phyloP scores from a whole-genome alignment of 2,113 vertebrate genomes.

The Polypterus bichir region DNA sequence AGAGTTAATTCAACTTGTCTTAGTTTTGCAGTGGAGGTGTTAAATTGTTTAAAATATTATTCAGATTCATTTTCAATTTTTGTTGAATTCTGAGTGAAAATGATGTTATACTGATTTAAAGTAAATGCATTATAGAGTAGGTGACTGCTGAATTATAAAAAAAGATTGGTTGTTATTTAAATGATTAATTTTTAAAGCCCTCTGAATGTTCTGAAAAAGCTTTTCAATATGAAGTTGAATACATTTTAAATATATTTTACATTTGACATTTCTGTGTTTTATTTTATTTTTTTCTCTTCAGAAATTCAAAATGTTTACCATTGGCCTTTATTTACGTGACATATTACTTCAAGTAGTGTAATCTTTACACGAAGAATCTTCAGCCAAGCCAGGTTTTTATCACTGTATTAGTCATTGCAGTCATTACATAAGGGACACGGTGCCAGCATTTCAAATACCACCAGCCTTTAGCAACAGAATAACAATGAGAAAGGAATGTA shows the following conservation, averaged over 20 bases:
- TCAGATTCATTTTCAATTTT: no score
- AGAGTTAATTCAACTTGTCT: no score
- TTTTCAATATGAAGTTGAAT: background rate
- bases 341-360: constrained; percentile 25
- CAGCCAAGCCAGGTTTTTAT: constrained; percentile 39
- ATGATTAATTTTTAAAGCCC: background rate
- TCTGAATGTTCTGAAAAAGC: background rate
- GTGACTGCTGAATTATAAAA: no score
- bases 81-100: no score
- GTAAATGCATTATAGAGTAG: no score
- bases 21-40: no score
- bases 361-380: constrained; percentile 29
- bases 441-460: constrained; percentile 42
- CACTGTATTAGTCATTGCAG: constrained; percentile 35
- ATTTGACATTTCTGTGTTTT: no score
- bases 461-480: constrained; percentile 37
- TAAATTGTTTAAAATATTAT: no score
- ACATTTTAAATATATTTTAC: no score
- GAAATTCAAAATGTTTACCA: constrained; percentile 18
- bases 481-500: constrained; percentile 38
- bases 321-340: constrained; percentile 30
- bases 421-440: constrained; percentile 45
- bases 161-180: no score
- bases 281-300: background rate
- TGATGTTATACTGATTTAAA: no score